Percentiles rank a stretch among this genome's conserved stretches.
phyloP scores from a whole-genome alignment of 2,113 vertebrate species.

The Phyllostomus hastatus region DNA sequence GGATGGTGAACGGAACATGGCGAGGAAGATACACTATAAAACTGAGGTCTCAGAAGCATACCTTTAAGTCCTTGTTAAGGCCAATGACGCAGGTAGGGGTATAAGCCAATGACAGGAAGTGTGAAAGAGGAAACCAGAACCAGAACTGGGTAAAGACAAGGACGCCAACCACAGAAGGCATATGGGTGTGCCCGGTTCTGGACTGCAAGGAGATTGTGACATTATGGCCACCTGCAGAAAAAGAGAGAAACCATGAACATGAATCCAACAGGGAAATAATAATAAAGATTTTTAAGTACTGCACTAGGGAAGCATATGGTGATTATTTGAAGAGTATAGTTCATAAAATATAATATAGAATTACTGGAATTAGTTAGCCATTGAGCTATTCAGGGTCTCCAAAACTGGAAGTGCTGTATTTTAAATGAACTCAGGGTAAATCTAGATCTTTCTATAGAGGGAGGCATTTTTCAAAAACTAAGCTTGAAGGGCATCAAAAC shows the following conservation, averaged over 20 bases:
- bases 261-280: neutral
- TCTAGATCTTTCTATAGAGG: neutral
- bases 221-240: constrained; percentile 92
- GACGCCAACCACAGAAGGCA: constrained; percentile 97
- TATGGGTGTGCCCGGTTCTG: constrained; percentile 97
- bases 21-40: neutral
- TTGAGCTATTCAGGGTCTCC: neutral
- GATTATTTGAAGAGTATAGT: neutral
- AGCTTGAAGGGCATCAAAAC: neutral
- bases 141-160: constrained; percentile 99
- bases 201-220: constrained; percentile 99
- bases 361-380: neutral
- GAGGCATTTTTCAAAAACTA: neutral
- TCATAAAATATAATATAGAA: neutral
- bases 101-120: constrained; percentile 96
- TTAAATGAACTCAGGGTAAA: neutral
- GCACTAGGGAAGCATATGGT: neutral
- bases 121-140: constrained; percentile 99
- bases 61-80: constrained; percentile 99
- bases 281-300: neutral
- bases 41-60: constrained; percentile 65
- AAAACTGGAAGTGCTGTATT: neutral
- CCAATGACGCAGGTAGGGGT: constrained; percentile 98
- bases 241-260: neutral
- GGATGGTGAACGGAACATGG: neutral